These are phyloP conservation scores for Sturnus vulgaris DNA, from an alignment of 2,113 vertebrate species.

Conservation along the genomic window DNA sequence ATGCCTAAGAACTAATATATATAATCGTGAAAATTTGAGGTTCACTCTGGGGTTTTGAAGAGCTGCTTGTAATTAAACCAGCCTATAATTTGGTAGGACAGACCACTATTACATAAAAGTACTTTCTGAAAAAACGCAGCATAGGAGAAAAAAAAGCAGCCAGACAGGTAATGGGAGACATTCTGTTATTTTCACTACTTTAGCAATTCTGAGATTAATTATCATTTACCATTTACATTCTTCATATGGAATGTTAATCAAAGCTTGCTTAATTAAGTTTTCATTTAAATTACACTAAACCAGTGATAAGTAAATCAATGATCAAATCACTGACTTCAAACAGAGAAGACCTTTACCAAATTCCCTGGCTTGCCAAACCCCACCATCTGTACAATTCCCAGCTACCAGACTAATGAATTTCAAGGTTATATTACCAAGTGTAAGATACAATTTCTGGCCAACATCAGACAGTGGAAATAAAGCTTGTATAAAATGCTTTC, in stretches of 20 bases:
- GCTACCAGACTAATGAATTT: conserved; percentile 7
- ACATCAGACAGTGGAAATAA: neutral
- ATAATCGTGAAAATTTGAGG: neutral
- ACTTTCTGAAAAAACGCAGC: neutral
- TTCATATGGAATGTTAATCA: conserved; percentile 29
- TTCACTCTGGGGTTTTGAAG: neutral
- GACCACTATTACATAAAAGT: neutral
- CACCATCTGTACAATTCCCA: conserved; percentile 34
- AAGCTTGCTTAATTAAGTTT: conserved; percentile 31
- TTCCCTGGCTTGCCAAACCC: conserved; percentile 19
- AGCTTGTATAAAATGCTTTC: neutral
- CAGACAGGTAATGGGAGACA: neutral
- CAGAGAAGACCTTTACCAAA: conserved; percentile 49
- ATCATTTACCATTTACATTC: neutral
- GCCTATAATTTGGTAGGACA: neutral
- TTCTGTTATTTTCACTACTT: neutral
- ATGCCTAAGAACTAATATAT: neutral
- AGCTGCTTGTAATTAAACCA: neutral
- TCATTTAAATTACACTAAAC: conserved; percentile 31
- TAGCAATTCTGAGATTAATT: neutral
- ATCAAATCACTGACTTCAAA: conserved; percentile 45
- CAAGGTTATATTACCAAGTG: neutral
- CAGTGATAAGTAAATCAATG: conserved; percentile 37
- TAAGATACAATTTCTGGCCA: neutral
- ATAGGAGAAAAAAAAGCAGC: neutral